Conservation (phyloP, 2,797 vertebrate genomes). For the Acrossocheilus wenchowensis region DNA sequence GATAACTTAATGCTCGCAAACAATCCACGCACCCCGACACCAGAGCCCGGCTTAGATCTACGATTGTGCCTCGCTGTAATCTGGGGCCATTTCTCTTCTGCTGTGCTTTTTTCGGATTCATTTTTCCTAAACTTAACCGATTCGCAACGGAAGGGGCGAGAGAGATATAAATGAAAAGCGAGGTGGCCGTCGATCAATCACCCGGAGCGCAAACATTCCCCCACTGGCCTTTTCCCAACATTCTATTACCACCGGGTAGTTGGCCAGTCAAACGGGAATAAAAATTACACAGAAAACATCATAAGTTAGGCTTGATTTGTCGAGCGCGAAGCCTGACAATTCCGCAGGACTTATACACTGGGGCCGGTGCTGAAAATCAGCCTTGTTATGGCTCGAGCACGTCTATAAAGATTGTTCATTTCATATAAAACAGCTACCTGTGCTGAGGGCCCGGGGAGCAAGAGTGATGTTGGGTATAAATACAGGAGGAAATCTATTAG, state of each 20-base stretch:
- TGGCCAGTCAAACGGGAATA: constrained; percentile 94
- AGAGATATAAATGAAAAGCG: constrained; percentile 93
- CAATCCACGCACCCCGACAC: constrained; percentile 83
- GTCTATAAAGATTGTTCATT: constrained; percentile 98
- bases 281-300: constrained; percentile 96
- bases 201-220: constrained; percentile 84
- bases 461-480: constrained; percentile 92
- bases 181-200: constrained; percentile 85
- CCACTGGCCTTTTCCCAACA: constrained; percentile 89
- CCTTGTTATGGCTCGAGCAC: constrained; percentile 89
- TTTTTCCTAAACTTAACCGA: constrained; percentile 98
- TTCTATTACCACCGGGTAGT: constrained; percentile 80
- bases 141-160: constrained; percentile 81
- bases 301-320: constrained; percentile 99
- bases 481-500: constrained; percentile 90
- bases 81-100: constrained; percentile 89
- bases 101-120: constrained; percentile 84
- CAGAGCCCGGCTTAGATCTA: constrained; percentile 85
- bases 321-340: constrained; percentile 92
- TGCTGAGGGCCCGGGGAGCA: constrained; percentile 84
- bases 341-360: constrained; percentile 90
- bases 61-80: constrained; percentile 83
- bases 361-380: constrained; percentile 89
- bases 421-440: constrained; percentile 95
- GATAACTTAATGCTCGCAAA: constrained; percentile 98